Percentiles rank a stretch among this genome's conserved stretches.
These are phyloP conservation scores for Melieria picta DNA, from an alignment of 2,888 invertebrate genomes.

Conservation along the genomic window DNA sequence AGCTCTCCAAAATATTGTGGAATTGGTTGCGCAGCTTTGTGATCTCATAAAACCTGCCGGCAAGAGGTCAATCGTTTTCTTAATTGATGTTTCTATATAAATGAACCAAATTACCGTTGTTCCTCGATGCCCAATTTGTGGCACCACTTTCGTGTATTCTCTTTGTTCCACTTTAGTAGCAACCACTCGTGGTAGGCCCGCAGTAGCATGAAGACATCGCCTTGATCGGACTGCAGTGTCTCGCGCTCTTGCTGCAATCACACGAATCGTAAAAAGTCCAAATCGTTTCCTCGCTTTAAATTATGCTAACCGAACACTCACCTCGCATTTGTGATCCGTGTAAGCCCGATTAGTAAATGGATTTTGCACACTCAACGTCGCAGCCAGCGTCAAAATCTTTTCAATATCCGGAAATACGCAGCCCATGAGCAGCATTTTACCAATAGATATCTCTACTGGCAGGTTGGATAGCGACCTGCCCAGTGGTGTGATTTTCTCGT, in stretches of 20 bases:
- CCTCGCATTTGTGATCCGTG: slow-evolving; percentile 84
- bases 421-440: slow-evolving; percentile 95
- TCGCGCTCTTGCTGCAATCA: slow-evolving; percentile 73
- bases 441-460: slow-evolving; percentile 94
- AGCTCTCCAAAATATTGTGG: slow-evolving; percentile 80
- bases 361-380: slow-evolving; percentile 91
- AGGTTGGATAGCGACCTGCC: slow-evolving; percentile 88
- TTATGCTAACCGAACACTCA: slow-evolving; percentile 55
- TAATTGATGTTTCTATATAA: neutral
- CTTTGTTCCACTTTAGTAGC: slow-evolving; percentile 72
- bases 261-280: neutral
- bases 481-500: slow-evolving; percentile 85
- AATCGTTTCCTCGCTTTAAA: neutral
- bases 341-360: slow-evolving; percentile 92
- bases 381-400: slow-evolving; percentile 88
- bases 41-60: slow-evolving; percentile 83
- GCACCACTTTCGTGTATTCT: slow-evolving; percentile 82
- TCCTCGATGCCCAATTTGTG: slow-evolving; percentile 91
- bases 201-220: slow-evolving; percentile 91
- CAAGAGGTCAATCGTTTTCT: neutral
- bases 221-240: slow-evolving; percentile 91
- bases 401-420: slow-evolving; percentile 89
- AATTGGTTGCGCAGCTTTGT: slow-evolving; percentile 93
- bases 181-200: slow-evolving; percentile 92
- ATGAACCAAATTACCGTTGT: slow-evolving; percentile 71